Base-by-base conservation (phyloP, 2,113 vertebrate genomes). In the western clawed frog (Xenopus tropicalis) region DNA sequence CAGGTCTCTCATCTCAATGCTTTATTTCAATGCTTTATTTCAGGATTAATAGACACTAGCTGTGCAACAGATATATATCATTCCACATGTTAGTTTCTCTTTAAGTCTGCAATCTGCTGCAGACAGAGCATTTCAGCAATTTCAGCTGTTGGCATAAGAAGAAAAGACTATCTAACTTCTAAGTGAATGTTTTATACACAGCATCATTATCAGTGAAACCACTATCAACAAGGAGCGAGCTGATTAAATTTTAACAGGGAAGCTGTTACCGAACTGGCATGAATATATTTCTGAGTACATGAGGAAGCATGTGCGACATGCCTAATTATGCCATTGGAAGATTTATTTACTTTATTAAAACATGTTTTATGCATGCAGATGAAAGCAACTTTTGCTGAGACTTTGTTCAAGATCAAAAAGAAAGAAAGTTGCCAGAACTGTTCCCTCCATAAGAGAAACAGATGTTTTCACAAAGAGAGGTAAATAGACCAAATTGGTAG, bases 181-280 rank as follows among this genome's bases (percentile, higher is more conserved):
- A 74, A 74, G 56, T 74, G 65, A 67, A 74, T 67, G 64, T 74
- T 64, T 68, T 74, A 74, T 67, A 23, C 43, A 43, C 64, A 67
- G 48, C 64, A 68, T 74, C 64, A 74, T 68, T 67, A 74, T 66
- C 72, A 66, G 64, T 48, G 43, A 61, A 74, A 37, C 43, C 72
- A 52, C 54, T 72, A 72, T 74, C 71, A 74, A 67, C 57, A 74
- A 67, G 54, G 52, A 61, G 25, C 64, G 67, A 43, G 65, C 54
- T 74, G 64, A 74, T 74, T 74, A 67, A 74, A 67, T 67, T 74
- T 68, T 74, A 74, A 74, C 72, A 74, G 54, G 24, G 58, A 67
- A 74, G 72, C 72, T 74, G 72, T 74, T 67, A 48, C 63, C 43
- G 66, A 68, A 74, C 56, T 67, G 22, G 56, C 56, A 61, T 54